Percentiles rank a stretch among this genome's conserved stretches.
These are phyloP conservation scores for Limnephilus lunatus DNA, from an alignment of 2,888 invertebrate genomes.

Conservation along the genomic window DNA sequence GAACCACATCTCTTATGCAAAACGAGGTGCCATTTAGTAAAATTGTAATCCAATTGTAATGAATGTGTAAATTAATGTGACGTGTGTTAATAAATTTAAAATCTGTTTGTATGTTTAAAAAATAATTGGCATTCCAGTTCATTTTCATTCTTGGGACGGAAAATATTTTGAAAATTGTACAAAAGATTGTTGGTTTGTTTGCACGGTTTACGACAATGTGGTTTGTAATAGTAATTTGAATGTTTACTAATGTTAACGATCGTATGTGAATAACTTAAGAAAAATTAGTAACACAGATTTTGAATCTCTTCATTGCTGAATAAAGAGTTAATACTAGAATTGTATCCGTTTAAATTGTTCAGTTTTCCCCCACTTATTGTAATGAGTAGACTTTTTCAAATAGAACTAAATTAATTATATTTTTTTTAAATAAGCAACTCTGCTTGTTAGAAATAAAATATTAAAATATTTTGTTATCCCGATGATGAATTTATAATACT, in stretches of 20 bases:
- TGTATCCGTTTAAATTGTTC: background rate
- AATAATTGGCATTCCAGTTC: background rate
- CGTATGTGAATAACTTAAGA: background rate
- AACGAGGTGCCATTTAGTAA: background rate
- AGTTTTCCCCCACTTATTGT: background rate
- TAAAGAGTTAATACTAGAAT: background rate
- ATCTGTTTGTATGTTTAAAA: background rate
- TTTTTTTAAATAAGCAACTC: background rate
- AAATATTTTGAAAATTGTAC: background rate
- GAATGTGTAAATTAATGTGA: background rate
- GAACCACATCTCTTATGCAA: background rate
- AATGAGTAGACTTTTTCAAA: background rate
- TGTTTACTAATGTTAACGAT: background rate
- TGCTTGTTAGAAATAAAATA: background rate
- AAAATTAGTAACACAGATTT: background rate
- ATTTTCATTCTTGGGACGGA: background rate
- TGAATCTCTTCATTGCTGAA: background rate
- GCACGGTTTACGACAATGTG: background rate
- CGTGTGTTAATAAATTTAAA: background rate
- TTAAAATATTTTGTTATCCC: no score
- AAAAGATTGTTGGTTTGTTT: background rate
- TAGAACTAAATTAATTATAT: slow-evolving; percentile 16
- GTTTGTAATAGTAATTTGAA: background rate
- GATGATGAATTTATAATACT: background rate
- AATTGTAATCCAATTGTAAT: background rate